Evolutionary conservation across 92 coral and sea anemone genomes (phyloP), one percentile per base, ranked within the genome.

Genomic region (Actinostola sp.): DNA sequence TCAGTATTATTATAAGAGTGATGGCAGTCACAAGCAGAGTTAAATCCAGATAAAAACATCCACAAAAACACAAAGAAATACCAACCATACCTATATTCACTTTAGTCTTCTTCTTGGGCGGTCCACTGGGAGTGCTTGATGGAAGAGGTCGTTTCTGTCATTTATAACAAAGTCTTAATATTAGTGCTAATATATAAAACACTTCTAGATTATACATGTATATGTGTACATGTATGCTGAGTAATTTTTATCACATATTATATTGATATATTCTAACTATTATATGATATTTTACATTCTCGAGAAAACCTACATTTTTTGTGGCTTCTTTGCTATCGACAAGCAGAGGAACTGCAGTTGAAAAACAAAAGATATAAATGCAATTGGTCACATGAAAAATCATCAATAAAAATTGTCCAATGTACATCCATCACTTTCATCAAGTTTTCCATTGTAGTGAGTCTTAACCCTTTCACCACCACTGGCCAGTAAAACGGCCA

Each of bases 71-170:
- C 45, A 39, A 39, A 39, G 30, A 2, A 57, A 57, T n/a, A n/a
- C n/a, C n/a, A 29, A 12, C 21, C 50, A 59, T 83, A 84, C 89
- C 89, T 51, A 36, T 49, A 35, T 57, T 77, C 34, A 69, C 53
- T 0, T 80, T 80, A 17, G 86, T 86, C 41, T 68, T 32, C 58
- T 86, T 86, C 41, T 38, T 74, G 15, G 90, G 86, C 12, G 90
- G 90, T n/a, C 78, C 82, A 23, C 36, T 80, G n/a, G 82, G 77
- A 52, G 85, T 80, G 30, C 60, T 73, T 0, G 73, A 25, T 60
- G 82, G 46, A 4, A 80, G 64, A 26, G 90, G 90, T 63, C 90
- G 45, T 75, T 86, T 86, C 86, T 80, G 57, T 17, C 5, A 57
- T 7, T 6, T 15, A 53, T 20, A 26, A 24, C 33, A 49, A 66